phyloP scores from a whole-genome alignment of 2,797 vertebrate genomes.

The Amblyopsis hoosieri region DNA sequence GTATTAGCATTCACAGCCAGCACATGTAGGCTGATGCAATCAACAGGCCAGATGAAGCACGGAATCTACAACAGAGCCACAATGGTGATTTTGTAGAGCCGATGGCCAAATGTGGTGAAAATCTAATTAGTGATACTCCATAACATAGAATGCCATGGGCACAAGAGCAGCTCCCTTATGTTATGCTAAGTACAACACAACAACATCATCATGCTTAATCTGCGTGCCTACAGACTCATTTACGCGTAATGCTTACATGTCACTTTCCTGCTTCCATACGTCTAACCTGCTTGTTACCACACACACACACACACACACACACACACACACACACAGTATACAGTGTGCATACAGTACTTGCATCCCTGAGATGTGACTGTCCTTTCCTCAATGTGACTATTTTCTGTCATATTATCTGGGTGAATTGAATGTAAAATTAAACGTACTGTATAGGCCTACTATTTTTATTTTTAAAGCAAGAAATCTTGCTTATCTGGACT shows the following conservation, averaged over 20 bases:
- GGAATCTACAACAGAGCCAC: slow-evolving; percentile 61
- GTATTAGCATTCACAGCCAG: slow-evolving; percentile 43
- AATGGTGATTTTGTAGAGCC: slow-evolving; percentile 67
- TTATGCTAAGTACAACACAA: slow-evolving; percentile 78
- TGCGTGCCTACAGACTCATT: slow-evolving; percentile 74
- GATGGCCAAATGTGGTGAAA: slow-evolving; percentile 66
- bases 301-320: slow-evolving; percentile 28
- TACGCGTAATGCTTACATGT: slow-evolving; percentile 80
- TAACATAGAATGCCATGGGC: slow-evolving; percentile 71
- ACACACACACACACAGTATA: slow-evolving; percentile 2
- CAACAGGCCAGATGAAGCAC: slow-evolving; percentile 54
- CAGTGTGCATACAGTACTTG: background rate
- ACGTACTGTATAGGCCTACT: slow-evolving; percentile 17
- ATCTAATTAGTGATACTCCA: slow-evolving; percentile 75
- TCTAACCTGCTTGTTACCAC: slow-evolving; percentile 73
- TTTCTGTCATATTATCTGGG: slow-evolving; percentile 23
- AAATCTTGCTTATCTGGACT: slow-evolving; percentile 21
- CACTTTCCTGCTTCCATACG: slow-evolving; percentile 65
- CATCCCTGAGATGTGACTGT: slow-evolving; percentile 6
- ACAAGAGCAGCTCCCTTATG: slow-evolving; percentile 68
- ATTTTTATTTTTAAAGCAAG: slow-evolving; percentile 33
- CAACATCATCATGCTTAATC: slow-evolving; percentile 76
- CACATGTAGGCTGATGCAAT: slow-evolving; percentile 62
- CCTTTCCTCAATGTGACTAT: background rate
- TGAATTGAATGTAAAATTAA: slow-evolving; percentile 32